Conservation (phyloP, 2,113 vertebrate genomes). For the Vireo altiloquus region DNA sequence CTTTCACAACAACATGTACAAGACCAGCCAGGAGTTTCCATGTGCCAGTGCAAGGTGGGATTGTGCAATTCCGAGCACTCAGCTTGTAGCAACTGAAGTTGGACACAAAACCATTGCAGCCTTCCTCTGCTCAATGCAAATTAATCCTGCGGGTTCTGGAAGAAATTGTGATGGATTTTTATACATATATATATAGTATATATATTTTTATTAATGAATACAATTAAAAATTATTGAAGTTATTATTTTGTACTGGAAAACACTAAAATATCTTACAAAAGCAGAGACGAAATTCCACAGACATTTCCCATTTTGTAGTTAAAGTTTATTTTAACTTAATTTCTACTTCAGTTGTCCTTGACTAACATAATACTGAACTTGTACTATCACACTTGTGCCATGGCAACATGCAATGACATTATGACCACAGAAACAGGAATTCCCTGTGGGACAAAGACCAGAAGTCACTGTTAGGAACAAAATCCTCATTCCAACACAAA, state of each 20-base stretch:
- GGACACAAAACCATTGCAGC: not conserved
- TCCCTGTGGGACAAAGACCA: not conserved
- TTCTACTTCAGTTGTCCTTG: not conserved
- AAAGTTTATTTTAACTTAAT: not conserved
- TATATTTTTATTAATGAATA: not conserved
- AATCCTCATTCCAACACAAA: slow-evolving; percentile 5
- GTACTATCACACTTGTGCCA: not conserved
- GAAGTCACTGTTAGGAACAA: not conserved
- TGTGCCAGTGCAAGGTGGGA: not conserved
- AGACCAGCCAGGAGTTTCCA: not conserved
- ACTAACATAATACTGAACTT: not conserved
- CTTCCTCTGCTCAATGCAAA: not conserved
- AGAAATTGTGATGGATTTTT: not conserved
- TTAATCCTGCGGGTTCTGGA: not conserved
- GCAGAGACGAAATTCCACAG: not conserved
- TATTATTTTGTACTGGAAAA: not conserved
- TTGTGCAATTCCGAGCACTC: not conserved
- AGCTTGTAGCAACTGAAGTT: not conserved
- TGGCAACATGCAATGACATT: not conserved
- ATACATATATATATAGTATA: no score
- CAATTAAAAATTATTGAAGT: not conserved
- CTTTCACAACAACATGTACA: not conserved
- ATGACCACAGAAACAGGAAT: not conserved
- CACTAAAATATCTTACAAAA: not conserved
- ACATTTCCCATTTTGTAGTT: not conserved